Evolutionary conservation across 2,113 vertebrate genomes (phyloP), one percentile per base, ranked within the genome.

Genomic region (Pica pica): DNA sequence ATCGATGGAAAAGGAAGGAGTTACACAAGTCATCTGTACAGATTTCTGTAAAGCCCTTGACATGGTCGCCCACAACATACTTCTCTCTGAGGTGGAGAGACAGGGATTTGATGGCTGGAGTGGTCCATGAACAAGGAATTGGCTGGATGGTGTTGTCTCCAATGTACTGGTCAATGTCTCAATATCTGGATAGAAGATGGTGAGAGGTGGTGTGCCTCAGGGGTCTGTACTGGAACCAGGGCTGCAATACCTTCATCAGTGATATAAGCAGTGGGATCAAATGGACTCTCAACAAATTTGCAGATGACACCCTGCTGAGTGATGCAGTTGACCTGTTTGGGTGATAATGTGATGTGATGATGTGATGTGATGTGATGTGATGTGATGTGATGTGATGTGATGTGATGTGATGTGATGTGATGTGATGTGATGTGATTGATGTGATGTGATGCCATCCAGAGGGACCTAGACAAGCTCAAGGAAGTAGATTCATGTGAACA

Each of bases 81-180:
- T 50, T 67, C 37, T 44, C 0, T 0, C 11, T 77, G 55, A 53
- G 23, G 15, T 14, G 8, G 8, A 16, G 10, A 35, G 26, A 60
- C 13, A 30, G 37, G 22, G 31, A 63, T 64, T 44, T 85, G 30
- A 26, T 42, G 41, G 11, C 19, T 81, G 35, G 20, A 67, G 42
- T 7, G 7, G 11, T 19, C 4, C 5, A 10, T 61, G 27, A 31
- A 30, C 30, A 4, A 75, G 16, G 16, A 87, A 63, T 35, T 67
- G 10, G 17, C 9, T 61, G 27, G 11, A 11, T 57, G 7, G 2
- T 37, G 1, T 14, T 19, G 50, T 39, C 18, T 6, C 17, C 6
- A 16, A 19, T 0, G 1, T 26, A 31, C 7, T 27, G 8, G 14
- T 37, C 41, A 42, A 17, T 44, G 10, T 35, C 56, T 35, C 16